Evolutionary conservation across 2,797 vertebrate genomes (phyloP).

Genomic region (Pangasius krempfi): DNA sequence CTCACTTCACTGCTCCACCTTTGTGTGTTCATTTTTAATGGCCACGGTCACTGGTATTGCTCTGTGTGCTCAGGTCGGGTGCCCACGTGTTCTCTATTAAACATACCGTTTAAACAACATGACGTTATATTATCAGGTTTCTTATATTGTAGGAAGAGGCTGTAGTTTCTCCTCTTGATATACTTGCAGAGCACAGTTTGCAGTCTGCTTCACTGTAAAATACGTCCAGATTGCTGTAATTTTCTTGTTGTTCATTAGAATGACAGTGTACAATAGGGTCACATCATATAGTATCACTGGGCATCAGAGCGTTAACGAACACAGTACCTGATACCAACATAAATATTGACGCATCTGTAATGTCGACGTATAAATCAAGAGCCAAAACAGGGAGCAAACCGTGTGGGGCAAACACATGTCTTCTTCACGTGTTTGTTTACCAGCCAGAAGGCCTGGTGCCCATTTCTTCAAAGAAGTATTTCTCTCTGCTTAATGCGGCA

Average conservation of each 20-base stretch:
- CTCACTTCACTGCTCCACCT: no score
- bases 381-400: conserved; percentile 40
- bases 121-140: not conserved
- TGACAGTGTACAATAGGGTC: not conserved
- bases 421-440: conserved; percentile 59
- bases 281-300: not conserved
- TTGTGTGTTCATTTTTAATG: not conserved
- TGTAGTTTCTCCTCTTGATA: not conserved
- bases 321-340: not conserved
- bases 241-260: not conserved
- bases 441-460: conserved; percentile 57
- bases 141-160: not conserved
- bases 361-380: not conserved
- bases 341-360: no score
- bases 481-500: conserved; percentile 57
- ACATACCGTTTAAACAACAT: not conserved
- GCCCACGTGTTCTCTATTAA: not conserved
- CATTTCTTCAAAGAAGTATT: conserved; percentile 33
- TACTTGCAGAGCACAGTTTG: not conserved
- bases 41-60: not conserved
- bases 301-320: not conserved
- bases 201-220: not conserved
- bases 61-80: not conserved
- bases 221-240: not conserved
- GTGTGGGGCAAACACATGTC: conserved; percentile 11